Base-by-base conservation (phyloP, 2,797 vertebrate species). In the Esox masquinongy region DNA sequence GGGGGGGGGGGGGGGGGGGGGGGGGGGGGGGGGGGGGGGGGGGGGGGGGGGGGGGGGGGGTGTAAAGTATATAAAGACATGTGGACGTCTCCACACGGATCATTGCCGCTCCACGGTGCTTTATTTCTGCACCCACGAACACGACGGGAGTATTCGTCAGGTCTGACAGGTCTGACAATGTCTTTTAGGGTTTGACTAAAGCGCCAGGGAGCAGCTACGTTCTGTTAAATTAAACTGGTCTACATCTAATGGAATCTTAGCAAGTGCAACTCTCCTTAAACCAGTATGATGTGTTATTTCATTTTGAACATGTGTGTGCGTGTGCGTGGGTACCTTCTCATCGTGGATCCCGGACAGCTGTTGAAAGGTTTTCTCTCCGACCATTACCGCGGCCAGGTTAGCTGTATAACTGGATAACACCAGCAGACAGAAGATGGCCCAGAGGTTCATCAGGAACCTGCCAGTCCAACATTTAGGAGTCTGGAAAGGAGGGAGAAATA, bases 281-380 rank as follows among this genome's bases (percentile, higher is more conserved):
- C 19, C 0, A 56, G 17, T n/a, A 7, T 43, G 39, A 43, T 4
- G 15, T 56, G 51, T 56, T n/a, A 56, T 56, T 6, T 3, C 19
- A n/a, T n/a, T 7, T 56, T n/a, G 1, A 43, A 24, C 31, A 9
- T 56, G 4, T 72, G 70, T 56, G 16, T 69, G 39, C 47, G 39
- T 69, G 68, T 69, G 68, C 12, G 66, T 39, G 9, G 83, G 16
- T 19, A 96, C 96, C 95, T 96, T 96, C 77, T 94, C 94, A 75
- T 96, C 96, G 24, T 96, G 95, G 85, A 96, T 95, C 86, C 96
- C 96, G 79, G 96, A 95, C 80, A 96, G 94, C 34, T 96, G 95
- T 87, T 96, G 95, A 39, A 95, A 96, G 75, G 95, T 96, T 87
- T 96, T 96, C 87, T 96, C 95, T 80, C 95, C 96, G 34, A 96